Base-by-base conservation (phyloP, 1,140 invertebrate genomes). In the Elysia chlorotica region DNA sequence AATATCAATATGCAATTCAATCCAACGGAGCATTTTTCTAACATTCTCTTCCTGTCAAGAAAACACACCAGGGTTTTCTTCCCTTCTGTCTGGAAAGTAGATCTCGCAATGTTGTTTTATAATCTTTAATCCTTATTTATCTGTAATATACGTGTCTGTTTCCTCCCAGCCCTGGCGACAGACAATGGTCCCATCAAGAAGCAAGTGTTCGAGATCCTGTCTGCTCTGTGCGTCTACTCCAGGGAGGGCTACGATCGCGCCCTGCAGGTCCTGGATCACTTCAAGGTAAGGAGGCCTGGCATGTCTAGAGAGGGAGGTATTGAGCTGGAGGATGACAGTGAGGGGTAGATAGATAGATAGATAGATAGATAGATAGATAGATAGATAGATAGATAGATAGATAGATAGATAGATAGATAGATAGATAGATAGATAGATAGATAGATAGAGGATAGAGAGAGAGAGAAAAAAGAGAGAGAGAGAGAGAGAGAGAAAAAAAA, bases 181-280 rank as follows among this genome's bases (percentile, higher is more conserved):
- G 82, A 82, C 23, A 89, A 89, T 79, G 83, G 84, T 23, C 79
- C 82, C 1, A 85, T 89, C 21, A 90, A 89, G 79, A 88, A 89
- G 61, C 89, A 90, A 78, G 85, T 90, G 14, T 87, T 89, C 70
- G 89, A 90, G 72, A 81, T 90, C 6, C 79, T 90, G 28, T 88
- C 89, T 38, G 89, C 89, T 1, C 79, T 90, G 4, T 89, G 88
- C 74, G 85, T 90, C 56, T 90, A 89, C 78, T 89, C 88, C 38
- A 78, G 79, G 38, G 81, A 88, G 54, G 90, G 90, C 4, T 88
- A 89, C 76, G 71, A 78, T 36, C 79, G 88, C 54, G 86, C 85
- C 0, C 69, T 90, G 35, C 84, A 88, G 57, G 86, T 88, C 1
- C 71, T 90, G 28, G 85, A 88, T 66, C 79, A 86, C 69, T 86